These are phyloP conservation scores for Heliothis peltigera DNA, from an alignment of 2,888 invertebrate genomes.

Conservation along the genomic window DNA sequence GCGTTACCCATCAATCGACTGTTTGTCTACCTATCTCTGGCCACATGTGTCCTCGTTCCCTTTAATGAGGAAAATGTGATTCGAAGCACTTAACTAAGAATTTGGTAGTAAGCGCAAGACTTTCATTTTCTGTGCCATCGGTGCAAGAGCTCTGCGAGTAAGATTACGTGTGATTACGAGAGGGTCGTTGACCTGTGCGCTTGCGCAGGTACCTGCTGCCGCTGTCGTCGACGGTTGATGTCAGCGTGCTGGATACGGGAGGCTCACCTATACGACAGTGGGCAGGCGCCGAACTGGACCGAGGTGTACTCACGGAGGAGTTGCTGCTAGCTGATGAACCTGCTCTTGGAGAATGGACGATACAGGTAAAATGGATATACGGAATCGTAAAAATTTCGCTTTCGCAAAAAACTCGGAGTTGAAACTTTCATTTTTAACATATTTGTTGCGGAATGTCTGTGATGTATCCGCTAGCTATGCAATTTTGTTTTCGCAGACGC, in stretches of 20 bases:
- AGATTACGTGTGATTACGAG: conserved; percentile 83
- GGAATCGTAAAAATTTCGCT: too few relatives aligned
- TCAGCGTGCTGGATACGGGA: conserved; percentile 81
- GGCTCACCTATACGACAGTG: conserved; percentile 96
- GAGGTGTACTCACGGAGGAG: conserved; percentile 94
- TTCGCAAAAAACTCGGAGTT: neutral
- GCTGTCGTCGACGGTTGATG: conserved; percentile 78
- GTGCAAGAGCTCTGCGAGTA: conserved; percentile 77
- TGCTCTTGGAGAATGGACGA: conserved; percentile 96
- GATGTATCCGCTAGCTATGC: neutral
- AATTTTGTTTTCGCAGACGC: conserved; percentile 12
- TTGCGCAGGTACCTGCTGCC: conserved; percentile 81
- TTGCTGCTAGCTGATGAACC: conserved; percentile 94
- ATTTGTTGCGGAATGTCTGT: conserved; percentile 5
- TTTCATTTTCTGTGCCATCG: conserved; percentile 84
- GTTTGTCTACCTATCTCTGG: conserved; percentile 39
- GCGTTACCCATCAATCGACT: conserved; percentile 53
- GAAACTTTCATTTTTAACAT: conserved; percentile 44
- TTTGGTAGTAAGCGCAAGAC: conserved; percentile 61
- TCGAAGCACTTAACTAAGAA: conserved; percentile 29
- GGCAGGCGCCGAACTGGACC: conserved; percentile 91
- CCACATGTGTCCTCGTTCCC: conserved; percentile 57
- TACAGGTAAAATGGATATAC: conserved; percentile 84
- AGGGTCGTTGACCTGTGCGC: conserved; percentile 77
- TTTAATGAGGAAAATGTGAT: conserved; percentile 50